These are phyloP conservation scores for Naja naja DNA, from an alignment of 2,113 vertebrate genomes.

Conservation along the genomic window DNA sequence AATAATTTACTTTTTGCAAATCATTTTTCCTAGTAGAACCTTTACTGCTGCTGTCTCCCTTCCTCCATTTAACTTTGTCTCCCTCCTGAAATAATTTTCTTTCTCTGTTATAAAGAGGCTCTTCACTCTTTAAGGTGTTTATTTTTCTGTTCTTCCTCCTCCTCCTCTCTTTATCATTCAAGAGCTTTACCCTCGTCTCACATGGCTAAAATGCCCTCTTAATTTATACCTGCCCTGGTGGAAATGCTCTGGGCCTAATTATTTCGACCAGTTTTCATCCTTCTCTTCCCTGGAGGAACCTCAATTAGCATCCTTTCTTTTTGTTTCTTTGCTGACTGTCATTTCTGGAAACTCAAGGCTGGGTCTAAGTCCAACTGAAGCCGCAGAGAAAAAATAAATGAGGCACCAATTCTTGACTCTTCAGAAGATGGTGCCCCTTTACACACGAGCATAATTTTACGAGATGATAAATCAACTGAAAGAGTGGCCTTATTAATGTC, in stretches of 20 bases:
- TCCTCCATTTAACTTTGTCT: background rate
- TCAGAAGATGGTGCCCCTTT: conserved; percentile 72
- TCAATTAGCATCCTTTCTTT: conserved; percentile 78
- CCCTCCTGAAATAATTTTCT: conserved; percentile 46
- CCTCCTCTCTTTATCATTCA: conserved; percentile 15
- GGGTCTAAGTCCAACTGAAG: conserved; percentile 71
- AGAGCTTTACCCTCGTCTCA: conserved; percentile 61
- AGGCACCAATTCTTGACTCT: conserved; percentile 69
- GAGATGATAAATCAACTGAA: conserved; percentile 82
- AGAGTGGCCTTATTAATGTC: conserved; percentile 74
- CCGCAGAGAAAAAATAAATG: conserved; percentile 77
- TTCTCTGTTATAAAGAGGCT: conserved; percentile 45
- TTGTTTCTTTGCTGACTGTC: conserved; percentile 69
- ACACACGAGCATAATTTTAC: conserved; percentile 76
- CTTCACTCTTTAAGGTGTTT: conserved; percentile 59
- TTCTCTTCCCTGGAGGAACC: conserved; percentile 74
- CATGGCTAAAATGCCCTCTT: conserved; percentile 64
- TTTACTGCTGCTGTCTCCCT: background rate
- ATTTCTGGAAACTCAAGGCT: conserved; percentile 73
- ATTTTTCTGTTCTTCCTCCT: background rate
- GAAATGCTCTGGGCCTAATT: conserved; percentile 77
- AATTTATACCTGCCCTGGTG: conserved; percentile 71
- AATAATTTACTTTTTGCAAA: background rate
- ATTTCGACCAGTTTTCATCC: conserved; percentile 70
- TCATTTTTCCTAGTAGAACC: background rate